These are phyloP conservation scores for Nerophis ophidion DNA, from an alignment of 2,113 vertebrate genomes.

Conservation along the genomic window DNA sequence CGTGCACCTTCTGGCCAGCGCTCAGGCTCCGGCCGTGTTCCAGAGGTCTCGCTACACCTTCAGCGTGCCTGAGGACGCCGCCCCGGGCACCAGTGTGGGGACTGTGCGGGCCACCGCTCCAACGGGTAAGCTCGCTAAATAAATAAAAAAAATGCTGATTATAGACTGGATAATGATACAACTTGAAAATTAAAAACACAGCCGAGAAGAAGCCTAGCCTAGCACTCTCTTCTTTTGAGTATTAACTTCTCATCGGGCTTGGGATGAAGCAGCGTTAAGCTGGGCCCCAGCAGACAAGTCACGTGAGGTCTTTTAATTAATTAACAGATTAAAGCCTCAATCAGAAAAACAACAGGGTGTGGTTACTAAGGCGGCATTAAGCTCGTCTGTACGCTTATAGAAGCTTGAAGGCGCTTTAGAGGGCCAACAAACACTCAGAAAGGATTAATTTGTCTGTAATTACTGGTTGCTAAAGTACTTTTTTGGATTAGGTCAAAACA, in stretches of 20 bases:
- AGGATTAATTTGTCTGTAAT: constrained; percentile 45
- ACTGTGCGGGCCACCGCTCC: constrained; percentile 74
- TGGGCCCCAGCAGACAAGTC: constrained; percentile 50
- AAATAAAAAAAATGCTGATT: background rate
- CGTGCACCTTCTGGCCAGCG: constrained; percentile 73
- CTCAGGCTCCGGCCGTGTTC: constrained; percentile 76
- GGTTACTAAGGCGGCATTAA: constrained; percentile 14
- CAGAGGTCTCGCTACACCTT: constrained; percentile 80
- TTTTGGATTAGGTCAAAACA: too few species aligned
- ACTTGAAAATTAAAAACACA: background rate
- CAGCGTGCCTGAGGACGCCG: constrained; percentile 75
- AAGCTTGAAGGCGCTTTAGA: background rate
- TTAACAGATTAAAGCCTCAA: constrained; percentile 54
- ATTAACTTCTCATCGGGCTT: too few species aligned
- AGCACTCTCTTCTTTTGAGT: too few species aligned
- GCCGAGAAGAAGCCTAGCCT: background rate
- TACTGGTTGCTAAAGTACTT: constrained; percentile 12
- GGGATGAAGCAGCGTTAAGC: too few species aligned
- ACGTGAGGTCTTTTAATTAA: constrained; percentile 54
- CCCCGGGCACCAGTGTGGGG: constrained; percentile 73
- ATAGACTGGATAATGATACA: constrained; percentile 3
- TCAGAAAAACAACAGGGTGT: constrained; percentile 23
- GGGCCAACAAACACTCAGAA: constrained; percentile 27
- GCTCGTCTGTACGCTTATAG: constrained; percentile 8
- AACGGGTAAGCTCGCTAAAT: constrained; percentile 65